Percentiles rank a stretch among this genome's conserved stretches.
These are phyloP conservation scores for Scortum barcoo DNA, from an alignment of 2,113 vertebrate genomes.

Conservation along the genomic window DNA sequence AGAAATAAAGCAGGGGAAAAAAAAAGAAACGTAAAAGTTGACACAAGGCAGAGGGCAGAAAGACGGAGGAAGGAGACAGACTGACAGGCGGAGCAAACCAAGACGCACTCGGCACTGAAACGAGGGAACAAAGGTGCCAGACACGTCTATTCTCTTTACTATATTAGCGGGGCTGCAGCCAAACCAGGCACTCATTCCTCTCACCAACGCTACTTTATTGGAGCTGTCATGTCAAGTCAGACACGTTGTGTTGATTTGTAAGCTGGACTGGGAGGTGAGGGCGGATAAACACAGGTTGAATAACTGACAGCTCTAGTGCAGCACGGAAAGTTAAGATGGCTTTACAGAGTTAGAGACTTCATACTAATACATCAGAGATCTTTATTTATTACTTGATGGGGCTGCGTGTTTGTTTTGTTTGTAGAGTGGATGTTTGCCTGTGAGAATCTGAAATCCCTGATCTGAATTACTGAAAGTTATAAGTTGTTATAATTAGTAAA, in stretches of 20 bases:
- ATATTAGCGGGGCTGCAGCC: constrained; percentile 29
- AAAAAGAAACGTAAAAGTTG: background rate
- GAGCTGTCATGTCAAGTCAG: constrained; percentile 54
- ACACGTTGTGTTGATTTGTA: constrained; percentile 41
- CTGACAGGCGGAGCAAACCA: constrained; percentile 39
- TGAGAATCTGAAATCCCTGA: background rate
- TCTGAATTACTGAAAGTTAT: background rate
- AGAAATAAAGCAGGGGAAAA: background rate
- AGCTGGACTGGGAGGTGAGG: constrained; percentile 40
- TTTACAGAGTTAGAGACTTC: constrained; percentile 15
- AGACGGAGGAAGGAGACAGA: constrained; percentile 7
- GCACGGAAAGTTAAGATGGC: background rate
- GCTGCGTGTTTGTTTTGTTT: background rate
- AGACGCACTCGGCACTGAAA: background rate
- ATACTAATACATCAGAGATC: background rate
- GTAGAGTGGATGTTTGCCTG: background rate
- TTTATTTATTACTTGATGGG: constrained; percentile 5
- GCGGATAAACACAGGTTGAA: constrained; percentile 45
- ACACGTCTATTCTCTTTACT: constrained; percentile 25
- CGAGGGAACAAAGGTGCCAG: constrained; percentile 37
- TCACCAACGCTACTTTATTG: constrained; percentile 47
- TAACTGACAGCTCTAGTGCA: constrained; percentile 22
- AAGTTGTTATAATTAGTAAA: background rate
- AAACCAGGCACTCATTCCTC: constrained; percentile 19
- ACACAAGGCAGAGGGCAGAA: constrained; percentile 31